Conservation (phyloP, 1,140 invertebrate species). For the Drosophila lowei region DNA sequence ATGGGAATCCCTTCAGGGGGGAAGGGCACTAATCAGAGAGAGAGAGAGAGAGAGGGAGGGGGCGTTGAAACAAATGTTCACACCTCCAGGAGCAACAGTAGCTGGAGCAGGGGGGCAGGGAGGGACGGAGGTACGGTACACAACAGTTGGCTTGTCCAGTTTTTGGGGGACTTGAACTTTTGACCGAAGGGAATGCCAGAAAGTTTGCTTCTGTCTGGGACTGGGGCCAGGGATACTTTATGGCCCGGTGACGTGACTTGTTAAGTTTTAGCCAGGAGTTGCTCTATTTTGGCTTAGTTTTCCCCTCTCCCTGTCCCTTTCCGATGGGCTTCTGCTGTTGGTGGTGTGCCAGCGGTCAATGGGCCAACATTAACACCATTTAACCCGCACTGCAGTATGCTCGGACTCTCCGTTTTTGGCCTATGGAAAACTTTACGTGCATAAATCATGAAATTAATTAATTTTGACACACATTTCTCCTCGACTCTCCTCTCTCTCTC, state of each 20-base stretch:
- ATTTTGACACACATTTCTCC: slow-evolving; percentile 78
- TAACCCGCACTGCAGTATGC: slow-evolving; percentile 33
- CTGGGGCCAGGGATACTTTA: slow-evolving; percentile 40
- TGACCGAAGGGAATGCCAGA: slow-evolving; percentile 28
- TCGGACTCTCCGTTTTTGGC: slow-evolving; percentile 12
- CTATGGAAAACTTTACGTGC: slow-evolving; percentile 58
- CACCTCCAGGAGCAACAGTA: slow-evolving; percentile 52
- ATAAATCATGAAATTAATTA: slow-evolving; percentile 83
- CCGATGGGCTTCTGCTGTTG: background rate
- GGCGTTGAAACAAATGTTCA: slow-evolving; percentile 73
- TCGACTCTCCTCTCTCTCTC: too few species aligned
- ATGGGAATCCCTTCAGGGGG: slow-evolving; percentile 19
- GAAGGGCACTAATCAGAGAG: slow-evolving; percentile 36
- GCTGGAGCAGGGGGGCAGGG: background rate
- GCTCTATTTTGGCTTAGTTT: slow-evolving; percentile 21
- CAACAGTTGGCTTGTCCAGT: slow-evolving; percentile 41
- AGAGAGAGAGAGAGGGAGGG: background rate
- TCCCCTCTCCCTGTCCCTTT: background rate
- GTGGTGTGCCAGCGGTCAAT: slow-evolving; percentile 42
- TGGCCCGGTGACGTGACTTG: slow-evolving; percentile 62
- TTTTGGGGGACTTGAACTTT: slow-evolving; percentile 55
- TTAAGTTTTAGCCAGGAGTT: slow-evolving; percentile 39
- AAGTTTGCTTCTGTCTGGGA: slow-evolving; percentile 30
- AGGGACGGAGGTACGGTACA: background rate
- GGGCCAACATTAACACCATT: slow-evolving; percentile 42